These are phyloP conservation scores for Drosophila sulfurigaster DNA, from an alignment of 1,140 invertebrate genomes.

Conservation along the genomic window DNA sequence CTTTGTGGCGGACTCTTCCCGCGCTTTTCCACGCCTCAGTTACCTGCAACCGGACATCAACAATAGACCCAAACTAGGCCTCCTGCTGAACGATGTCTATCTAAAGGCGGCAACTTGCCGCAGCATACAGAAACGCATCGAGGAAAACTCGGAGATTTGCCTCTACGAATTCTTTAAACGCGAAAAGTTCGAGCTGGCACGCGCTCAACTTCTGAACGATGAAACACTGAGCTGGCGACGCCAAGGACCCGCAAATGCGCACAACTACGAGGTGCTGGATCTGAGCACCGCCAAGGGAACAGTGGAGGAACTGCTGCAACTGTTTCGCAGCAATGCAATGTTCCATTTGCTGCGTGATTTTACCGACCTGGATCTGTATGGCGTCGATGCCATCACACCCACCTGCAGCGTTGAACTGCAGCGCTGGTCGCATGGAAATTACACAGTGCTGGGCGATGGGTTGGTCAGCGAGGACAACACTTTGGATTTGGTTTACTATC, in stretches of 20 bases:
- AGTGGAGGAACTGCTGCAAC: constrained; percentile 84
- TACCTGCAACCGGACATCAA: constrained; percentile 70
- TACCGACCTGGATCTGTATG: constrained; percentile 88
- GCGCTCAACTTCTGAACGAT: constrained; percentile 84
- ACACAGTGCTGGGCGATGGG: constrained; percentile 85
- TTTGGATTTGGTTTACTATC: constrained; percentile 87
- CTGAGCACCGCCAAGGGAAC: constrained; percentile 82
- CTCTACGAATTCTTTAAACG: constrained; percentile 86
- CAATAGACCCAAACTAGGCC: constrained; percentile 72
- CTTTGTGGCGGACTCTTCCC: constrained; percentile 65
- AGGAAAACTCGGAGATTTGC: constrained; percentile 87
- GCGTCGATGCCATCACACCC: constrained; percentile 80
- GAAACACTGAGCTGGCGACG: constrained; percentile 86
- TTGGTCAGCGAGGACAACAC: constrained; percentile 85
- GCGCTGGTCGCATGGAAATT: constrained; percentile 88
- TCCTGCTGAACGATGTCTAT: constrained; percentile 86
- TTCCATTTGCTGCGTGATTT: constrained; percentile 87
- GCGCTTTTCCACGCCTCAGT: constrained; percentile 66
- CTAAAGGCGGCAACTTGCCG: constrained; percentile 84
- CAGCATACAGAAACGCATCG: constrained; percentile 87
- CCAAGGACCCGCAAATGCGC: constrained; percentile 88
- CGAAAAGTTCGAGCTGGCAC: constrained; percentile 85
- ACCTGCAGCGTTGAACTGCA: constrained; percentile 88
- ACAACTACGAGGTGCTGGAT: constrained; percentile 87
- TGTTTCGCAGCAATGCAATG: constrained; percentile 87